Percentiles rank a stretch among this genome's conserved stretches.
Evolutionary conservation across 2,113 vertebrate genomes (phyloP).

Genomic region (Corythornis madagascariensis): DNA sequence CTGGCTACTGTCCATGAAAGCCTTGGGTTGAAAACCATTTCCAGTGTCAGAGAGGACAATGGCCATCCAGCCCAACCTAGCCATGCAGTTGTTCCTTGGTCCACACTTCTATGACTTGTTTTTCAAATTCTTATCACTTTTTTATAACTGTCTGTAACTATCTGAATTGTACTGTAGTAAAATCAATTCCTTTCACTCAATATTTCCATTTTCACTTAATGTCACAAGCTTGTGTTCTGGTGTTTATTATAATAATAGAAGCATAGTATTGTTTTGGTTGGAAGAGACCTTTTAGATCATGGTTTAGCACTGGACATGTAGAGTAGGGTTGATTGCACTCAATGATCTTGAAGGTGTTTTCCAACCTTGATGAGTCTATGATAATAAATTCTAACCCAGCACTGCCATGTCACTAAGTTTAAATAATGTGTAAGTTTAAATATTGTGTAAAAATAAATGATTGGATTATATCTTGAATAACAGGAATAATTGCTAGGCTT

Average conservation of each 20-base stretch:
- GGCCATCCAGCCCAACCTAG: neutral
- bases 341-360: too few species aligned
- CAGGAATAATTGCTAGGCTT: neutral
- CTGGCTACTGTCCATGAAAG: neutral
- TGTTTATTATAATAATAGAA: neutral
- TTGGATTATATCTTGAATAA: neutral
- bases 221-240: neutral
- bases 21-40: neutral
- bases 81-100: neutral
- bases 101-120: neutral
- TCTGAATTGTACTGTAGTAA: neutral
- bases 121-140: neutral
- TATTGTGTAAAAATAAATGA: neutral
- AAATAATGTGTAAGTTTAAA: neutral
- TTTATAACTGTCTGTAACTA: neutral
- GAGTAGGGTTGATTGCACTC: too few species aligned
- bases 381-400: too few species aligned
- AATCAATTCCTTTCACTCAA: slow-evolving; percentile 37
- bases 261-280: too few species aligned
- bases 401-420: neutral
- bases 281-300: too few species aligned
- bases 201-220: slow-evolving; percentile 21
- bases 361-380: too few species aligned
- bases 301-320: too few species aligned
- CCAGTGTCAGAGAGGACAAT: neutral